Base-by-base conservation (phyloP, 2,797 vertebrate species). In the Erethizon dorsatum region DNA sequence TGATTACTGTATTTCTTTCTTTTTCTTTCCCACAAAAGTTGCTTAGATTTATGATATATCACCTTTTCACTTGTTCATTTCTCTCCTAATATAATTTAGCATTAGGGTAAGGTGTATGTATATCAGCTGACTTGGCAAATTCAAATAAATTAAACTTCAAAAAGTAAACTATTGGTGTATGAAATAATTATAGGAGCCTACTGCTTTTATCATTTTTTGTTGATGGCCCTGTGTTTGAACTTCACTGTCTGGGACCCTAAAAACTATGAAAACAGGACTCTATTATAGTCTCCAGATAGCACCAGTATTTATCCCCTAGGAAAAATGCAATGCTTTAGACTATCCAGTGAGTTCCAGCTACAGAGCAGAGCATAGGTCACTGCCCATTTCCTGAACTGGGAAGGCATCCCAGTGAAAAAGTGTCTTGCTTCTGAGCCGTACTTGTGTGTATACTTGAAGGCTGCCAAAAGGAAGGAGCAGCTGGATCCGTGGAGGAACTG, bases 201-300 rank as follows among this genome's bases (percentile, higher is more conserved):
- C 85, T 52, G 26, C 17, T 90, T n/a, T 73, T 90, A 54, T 96
- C 61, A 41, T 59, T 90, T 13, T 82, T 85, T 94, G 86, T 15
- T 26, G 37, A 67, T 93, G 28, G 47, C 57, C 12, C 67, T 86
- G 17, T 69, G n/a, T n/a, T 89, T 91, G 15, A 83, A 59, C 52
- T 57, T 79, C 17, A 63, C 24, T 79, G 10, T 90, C 59, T 67
- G 37, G 14, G 6, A 28, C 52, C 2, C 45, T 75, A 65, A 88
- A 97, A 93, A 24, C 73, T 79, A 88, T 88, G 83, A 41, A 50
- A 79, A n/a, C 15, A 87, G 31, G 13, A 28, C 2, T 22, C 20
- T 56, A 8, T 24, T 75, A n/a, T n/a, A n/a, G 14, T 86, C 61
- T 93, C 56, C 41, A 6, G 17, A 50, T 59, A 56, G 33, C 2